Evolutionary conservation across 92 coral and sea anemone genomes (phyloP).

Genomic region (Hydrozoanthus gracilis): DNA sequence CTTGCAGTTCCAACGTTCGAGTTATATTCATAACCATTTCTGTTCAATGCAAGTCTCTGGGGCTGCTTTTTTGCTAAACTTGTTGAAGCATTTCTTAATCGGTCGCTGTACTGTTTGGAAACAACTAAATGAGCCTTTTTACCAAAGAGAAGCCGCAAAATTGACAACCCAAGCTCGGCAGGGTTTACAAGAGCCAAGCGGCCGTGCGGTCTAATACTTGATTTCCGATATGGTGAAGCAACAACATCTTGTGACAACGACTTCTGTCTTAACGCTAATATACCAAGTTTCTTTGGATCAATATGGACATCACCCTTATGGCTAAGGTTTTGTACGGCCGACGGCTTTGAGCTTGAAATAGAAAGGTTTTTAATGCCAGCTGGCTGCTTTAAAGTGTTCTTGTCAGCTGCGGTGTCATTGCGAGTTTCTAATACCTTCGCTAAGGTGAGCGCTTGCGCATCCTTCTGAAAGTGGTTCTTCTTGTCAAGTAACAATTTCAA

Average conservation of each 20-base stretch:
- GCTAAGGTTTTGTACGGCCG: too few relatives aligned
- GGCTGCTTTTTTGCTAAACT: constrained; percentile 21
- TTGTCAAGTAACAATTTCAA: constrained; percentile 70
- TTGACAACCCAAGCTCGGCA: constrained; percentile 88
- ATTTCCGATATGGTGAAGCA: constrained; percentile 27
- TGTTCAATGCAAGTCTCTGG: neutral
- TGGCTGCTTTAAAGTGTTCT: neutral
- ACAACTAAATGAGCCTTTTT: constrained; percentile 83
- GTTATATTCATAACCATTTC: too few relatives aligned
- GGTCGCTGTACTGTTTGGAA: constrained; percentile 59
- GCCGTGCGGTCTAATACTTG: constrained; percentile 21
- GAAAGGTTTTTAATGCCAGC: neutral
- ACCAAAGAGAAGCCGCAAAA: constrained; percentile 87
- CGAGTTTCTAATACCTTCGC: constrained; percentile 76
- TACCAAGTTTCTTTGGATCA: constrained; percentile 1
- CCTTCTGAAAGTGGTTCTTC: constrained; percentile 77
- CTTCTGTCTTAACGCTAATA: constrained; percentile 21
- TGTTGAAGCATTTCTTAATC: constrained; percentile 39
- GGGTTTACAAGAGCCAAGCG: constrained; percentile 77
- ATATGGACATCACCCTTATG: neutral
- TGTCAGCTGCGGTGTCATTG: constrained; percentile 31
- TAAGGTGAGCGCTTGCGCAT: constrained; percentile 71
- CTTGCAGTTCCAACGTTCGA: neutral
- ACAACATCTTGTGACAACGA: neutral
- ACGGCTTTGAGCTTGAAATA: neutral